These are phyloP conservation scores for Rostratula benghalensis DNA, from an alignment of 2,113 vertebrate species.

Conservation along the genomic window DNA sequence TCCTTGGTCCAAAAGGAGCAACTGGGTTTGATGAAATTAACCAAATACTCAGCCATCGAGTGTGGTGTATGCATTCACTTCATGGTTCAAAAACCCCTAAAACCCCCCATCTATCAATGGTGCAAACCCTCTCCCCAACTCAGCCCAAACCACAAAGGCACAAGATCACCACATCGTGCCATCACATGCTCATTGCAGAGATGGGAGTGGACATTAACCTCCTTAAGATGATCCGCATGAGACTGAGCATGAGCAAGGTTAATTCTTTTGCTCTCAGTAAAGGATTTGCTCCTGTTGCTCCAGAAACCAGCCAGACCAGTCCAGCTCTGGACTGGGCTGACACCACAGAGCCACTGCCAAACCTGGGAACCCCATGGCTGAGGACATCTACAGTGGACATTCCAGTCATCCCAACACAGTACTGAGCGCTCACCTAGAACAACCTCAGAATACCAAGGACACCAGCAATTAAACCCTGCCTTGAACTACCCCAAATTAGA, in stretches of 20 bases:
- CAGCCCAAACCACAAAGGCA: not conserved
- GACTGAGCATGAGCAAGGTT: not conserved
- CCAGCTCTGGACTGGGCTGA: not conserved
- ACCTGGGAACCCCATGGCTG: not conserved
- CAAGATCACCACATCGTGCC: not conserved
- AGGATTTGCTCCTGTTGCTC: not conserved
- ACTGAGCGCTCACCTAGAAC: not conserved
- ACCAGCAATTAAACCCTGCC: not conserved
- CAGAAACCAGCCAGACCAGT: not conserved
- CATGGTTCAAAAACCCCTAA: not conserved
- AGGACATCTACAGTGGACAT: not conserved
- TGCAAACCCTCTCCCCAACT: not conserved
- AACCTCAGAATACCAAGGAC: not conserved
- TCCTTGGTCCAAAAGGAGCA: not conserved
- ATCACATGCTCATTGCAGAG: not conserved
- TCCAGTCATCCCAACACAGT: not conserved
- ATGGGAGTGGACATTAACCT: not conserved
- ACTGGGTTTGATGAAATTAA: not conserved
- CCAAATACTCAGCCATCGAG: not conserved
- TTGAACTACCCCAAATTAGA: not conserved
- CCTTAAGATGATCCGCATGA: not conserved
- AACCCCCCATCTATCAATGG: not conserved
- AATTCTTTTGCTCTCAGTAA: not conserved
- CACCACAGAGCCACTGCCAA: not conserved
- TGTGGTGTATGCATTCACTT: fast-evolving